A percentile compares a stretch with the other conserved stretches of the same genome.
Conservation (phyloP, 2,888 invertebrate species). For the Leptothorax acervorum region DNA sequence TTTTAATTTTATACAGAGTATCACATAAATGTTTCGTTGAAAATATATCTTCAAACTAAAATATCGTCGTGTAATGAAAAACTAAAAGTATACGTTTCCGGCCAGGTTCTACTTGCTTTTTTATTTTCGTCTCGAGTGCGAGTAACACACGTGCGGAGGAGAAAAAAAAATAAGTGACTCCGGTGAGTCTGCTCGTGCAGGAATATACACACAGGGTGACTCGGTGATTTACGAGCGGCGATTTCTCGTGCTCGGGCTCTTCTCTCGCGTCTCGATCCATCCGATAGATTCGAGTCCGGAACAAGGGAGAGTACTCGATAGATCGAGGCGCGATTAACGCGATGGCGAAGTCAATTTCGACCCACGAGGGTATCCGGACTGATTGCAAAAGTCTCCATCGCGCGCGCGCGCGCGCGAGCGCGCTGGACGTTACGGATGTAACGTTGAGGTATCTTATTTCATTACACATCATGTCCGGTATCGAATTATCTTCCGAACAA, state of each 20-base stretch:
- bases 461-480: slow-evolving; percentile 37
- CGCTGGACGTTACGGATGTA: slow-evolving; percentile 10
- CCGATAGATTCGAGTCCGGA: slow-evolving; percentile 68
- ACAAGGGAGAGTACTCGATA: slow-evolving; percentile 56
- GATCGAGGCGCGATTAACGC: slow-evolving; percentile 64
- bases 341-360: slow-evolving; percentile 64
- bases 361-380: slow-evolving; percentile 38
- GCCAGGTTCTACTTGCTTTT: background rate
- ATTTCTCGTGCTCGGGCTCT: slow-evolving; percentile 64
- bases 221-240: slow-evolving; percentile 72
- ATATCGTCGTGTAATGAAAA: slow-evolving; percentile 3
- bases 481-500: slow-evolving; percentile 48
- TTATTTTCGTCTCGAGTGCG: slow-evolving; percentile 28
- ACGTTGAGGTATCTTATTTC: slow-evolving; percentile 43
- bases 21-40: background rate
- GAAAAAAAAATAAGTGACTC: slow-evolving; percentile 30
- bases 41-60: slow-evolving; percentile 5
- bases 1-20: background rate
- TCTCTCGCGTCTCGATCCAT: slow-evolving; percentile 64
- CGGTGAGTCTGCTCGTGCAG: slow-evolving; percentile 39
- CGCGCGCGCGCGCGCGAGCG: background rate
- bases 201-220: slow-evolving; percentile 66
- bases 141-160: slow-evolving; percentile 37
- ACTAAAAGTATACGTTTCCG: slow-evolving; percentile 16
- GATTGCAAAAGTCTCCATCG: slow-evolving; percentile 39